Conservation (phyloP, 2,888 invertebrate genomes). For the Cataglyphis albicans region DNA sequence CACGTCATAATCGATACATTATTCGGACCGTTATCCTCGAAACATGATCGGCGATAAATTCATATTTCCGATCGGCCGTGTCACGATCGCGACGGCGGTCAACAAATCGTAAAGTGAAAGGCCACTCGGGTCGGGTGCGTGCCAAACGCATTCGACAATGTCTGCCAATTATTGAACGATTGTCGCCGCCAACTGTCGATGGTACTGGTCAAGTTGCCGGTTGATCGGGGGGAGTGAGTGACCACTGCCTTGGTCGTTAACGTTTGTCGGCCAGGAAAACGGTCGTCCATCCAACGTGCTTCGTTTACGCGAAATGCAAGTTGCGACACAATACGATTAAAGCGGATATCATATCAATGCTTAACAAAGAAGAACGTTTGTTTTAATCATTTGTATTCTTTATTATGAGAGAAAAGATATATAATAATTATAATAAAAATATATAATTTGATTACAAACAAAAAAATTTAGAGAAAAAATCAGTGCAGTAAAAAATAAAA, state of each 20-base stretch:
- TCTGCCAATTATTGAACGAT: conserved; percentile 83
- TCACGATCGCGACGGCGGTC: conserved; percentile 72
- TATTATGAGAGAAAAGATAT: not conserved
- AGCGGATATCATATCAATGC: not conserved
- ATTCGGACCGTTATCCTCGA: conserved; percentile 60
- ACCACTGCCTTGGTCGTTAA: conserved; percentile 69
- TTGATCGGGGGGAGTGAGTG: conserved; percentile 77
- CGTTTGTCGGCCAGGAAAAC: conserved; percentile 25
- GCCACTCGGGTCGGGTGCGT: conserved; percentile 26
- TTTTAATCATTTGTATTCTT: not conserved
- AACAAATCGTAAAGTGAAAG: conserved; percentile 84
- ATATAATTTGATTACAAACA: not conserved
- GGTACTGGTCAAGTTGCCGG: conserved; percentile 73
- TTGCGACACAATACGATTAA: not conserved
- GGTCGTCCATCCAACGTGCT: not conserved
- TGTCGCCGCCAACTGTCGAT: conserved; percentile 83
- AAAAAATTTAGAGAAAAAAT: not conserved
- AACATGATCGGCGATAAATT: conserved; percentile 84
- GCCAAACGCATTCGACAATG: conserved; percentile 79
- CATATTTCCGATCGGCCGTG: conserved; percentile 81
- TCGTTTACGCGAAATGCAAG: conserved; percentile 37
- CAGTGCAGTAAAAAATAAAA: not conserved
- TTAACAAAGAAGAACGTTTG: not conserved
- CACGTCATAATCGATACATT: conserved; percentile 41
- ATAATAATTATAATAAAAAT: no score